Evolutionary conservation across 2,888 invertebrate genomes (phyloP).

Genomic region (Cantharis nigra): DNA sequence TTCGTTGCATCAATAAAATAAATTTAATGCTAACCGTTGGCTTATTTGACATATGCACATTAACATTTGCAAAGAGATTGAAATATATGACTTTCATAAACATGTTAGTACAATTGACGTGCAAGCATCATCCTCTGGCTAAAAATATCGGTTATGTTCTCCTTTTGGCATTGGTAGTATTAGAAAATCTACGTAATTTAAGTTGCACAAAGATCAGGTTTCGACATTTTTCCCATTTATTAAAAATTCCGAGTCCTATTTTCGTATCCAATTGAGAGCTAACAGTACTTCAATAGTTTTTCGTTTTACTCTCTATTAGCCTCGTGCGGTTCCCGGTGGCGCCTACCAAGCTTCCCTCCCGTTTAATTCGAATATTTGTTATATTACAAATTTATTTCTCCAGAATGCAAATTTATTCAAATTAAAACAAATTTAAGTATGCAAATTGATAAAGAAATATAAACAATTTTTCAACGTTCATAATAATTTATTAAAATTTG

Average conservation of each 20-base stretch:
- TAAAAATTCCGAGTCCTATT: neutral
- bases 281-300: neutral
- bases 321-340: neutral
- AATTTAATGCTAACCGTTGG: neutral
- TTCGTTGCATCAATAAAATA: neutral
- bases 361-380: neutral
- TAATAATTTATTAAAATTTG: neutral
- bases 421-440: neutral
- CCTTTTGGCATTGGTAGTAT: neutral
- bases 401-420: neutral
- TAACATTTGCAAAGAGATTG: neutral
- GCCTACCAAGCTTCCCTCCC: neutral
- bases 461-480: neutral
- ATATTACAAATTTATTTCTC: neutral
- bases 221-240: neutral
- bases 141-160: neutral
- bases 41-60: neutral
- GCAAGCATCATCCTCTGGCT: neutral
- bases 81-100: neutral
- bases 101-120: neutral
- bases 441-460: neutral
- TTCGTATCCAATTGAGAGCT: neutral
- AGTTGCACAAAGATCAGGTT: neutral
- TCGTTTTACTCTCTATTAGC: neutral
- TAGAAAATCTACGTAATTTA: neutral